phyloP scores from a whole-genome alignment of 1,140 invertebrate species.

The Zophobas morio region DNA sequence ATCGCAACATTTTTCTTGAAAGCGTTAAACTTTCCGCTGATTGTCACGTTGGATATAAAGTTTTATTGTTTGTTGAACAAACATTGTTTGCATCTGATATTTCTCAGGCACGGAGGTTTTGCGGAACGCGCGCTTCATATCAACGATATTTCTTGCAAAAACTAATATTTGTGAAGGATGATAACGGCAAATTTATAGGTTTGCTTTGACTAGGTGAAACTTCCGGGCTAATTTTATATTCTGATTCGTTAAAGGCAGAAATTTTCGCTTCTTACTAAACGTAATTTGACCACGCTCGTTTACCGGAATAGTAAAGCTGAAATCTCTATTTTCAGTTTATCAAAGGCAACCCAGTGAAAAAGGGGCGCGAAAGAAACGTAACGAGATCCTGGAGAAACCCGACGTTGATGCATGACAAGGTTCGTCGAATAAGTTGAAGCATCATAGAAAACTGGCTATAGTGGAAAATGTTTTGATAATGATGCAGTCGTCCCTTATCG shows the following conservation, averaged over 20 bases:
- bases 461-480: conserved; percentile 15
- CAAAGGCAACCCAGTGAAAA: conserved; percentile 19
- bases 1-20: conserved; percentile 26
- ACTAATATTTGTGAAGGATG: conserved; percentile 25
- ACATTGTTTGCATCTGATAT: conserved; percentile 4
- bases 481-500: conserved; percentile 16
- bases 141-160: conserved; percentile 19
- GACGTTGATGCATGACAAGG: conserved; percentile 12
- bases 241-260: conserved; percentile 19
- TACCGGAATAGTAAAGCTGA: conserved; percentile 12
- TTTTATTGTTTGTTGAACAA: conserved; percentile 32
- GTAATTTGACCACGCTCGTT: conserved; percentile 13
- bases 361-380: conserved; percentile 24
- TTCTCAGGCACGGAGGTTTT: conserved; percentile 12
- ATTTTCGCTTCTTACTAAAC: conserved; percentile 4
- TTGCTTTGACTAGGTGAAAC: conserved; percentile 1
- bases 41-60: conserved; percentile 26
- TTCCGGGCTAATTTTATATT: not conserved
- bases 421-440: conserved; percentile 14
- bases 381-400: conserved; percentile 22
- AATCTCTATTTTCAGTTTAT: conserved; percentile 27
- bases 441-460: conserved; percentile 29
- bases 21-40: conserved; percentile 10
- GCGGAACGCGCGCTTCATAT: not conserved
- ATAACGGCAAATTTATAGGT: conserved; percentile 8